Conservation (phyloP, 2,797 vertebrate genomes). For the Anisognathus igniventris region DNA sequence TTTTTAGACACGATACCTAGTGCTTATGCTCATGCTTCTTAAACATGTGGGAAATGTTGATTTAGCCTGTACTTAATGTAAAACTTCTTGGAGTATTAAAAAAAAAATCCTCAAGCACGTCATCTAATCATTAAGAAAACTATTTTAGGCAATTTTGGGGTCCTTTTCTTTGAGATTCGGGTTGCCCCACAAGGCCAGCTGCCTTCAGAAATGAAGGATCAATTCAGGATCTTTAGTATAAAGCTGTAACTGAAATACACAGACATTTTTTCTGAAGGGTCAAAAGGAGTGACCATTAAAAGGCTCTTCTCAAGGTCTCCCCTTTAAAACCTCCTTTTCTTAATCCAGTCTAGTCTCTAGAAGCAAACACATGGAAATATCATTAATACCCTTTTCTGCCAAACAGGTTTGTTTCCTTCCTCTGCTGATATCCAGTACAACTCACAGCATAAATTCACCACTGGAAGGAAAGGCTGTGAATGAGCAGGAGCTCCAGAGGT, state of each 20-base stretch:
- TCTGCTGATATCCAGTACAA: background rate
- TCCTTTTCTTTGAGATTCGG: accelerated
- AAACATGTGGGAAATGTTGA: background rate
- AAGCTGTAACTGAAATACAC: background rate
- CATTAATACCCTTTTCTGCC: background rate
- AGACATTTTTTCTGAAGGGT: background rate
- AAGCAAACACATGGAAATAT: background rate
- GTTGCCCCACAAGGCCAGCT: background rate
- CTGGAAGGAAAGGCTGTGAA: background rate
- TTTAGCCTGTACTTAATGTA: background rate
- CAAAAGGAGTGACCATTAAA: background rate
- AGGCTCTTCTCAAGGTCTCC: background rate
- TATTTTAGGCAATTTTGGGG: background rate
- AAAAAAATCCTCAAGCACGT: background rate
- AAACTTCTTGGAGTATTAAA: background rate
- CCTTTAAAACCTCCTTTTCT: background rate
- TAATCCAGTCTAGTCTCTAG: background rate
- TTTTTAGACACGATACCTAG: background rate
- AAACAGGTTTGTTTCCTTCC: background rate
- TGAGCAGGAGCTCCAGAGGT: background rate
- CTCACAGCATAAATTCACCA: background rate
- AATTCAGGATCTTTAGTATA: background rate
- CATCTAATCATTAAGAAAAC: background rate
- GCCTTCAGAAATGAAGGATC: background rate
- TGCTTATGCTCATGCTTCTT: background rate